Percentiles rank a stretch among this genome's conserved stretches.
These are phyloP conservation scores for Drosophila fungiperda DNA, from an alignment of 2,888 invertebrate species.

Conservation along the genomic window DNA sequence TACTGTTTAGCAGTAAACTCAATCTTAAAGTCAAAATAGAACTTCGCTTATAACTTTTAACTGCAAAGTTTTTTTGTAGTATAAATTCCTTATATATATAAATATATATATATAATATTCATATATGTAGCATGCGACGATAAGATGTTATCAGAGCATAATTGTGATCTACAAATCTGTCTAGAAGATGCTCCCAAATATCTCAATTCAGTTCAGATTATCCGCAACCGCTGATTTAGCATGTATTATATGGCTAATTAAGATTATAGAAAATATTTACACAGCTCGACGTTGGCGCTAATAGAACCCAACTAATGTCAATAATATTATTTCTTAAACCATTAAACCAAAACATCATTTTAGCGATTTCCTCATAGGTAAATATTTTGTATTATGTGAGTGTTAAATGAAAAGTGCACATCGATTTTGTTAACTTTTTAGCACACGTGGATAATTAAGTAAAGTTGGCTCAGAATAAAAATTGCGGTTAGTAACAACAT, in stretches of 20 bases:
- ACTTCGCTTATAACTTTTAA: background rate
- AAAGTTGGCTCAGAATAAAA: background rate
- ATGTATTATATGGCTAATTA: background rate
- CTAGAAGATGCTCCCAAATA: background rate
- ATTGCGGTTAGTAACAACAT: conserved; percentile 8
- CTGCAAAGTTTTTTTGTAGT: background rate
- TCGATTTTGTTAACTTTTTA: conserved; percentile 1
- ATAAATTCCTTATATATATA: background rate
- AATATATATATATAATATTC: conserved; percentile 4
- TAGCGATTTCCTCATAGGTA: conserved; percentile 14
- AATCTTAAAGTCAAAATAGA: background rate
- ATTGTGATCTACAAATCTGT: conserved; percentile 1
- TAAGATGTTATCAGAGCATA: background rate
- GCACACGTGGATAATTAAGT: background rate
- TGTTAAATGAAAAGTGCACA: conserved; percentile 11
- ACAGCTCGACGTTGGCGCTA: background rate
- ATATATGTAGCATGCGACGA: background rate
- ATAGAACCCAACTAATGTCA: conserved; percentile 2
- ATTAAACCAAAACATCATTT: background rate
- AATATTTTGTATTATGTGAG: conserved; percentile 37
- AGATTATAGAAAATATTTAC: conserved; percentile 3
- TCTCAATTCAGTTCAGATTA: background rate
- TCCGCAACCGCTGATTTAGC: background rate
- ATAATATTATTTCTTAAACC: conserved; percentile 1
- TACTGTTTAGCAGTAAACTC: conserved; percentile 22